A percentile compares a stretch with the other conserved stretches of the same genome.
Conservation (phyloP, 2,797 vertebrate species). For the Limosa lapponica region DNA sequence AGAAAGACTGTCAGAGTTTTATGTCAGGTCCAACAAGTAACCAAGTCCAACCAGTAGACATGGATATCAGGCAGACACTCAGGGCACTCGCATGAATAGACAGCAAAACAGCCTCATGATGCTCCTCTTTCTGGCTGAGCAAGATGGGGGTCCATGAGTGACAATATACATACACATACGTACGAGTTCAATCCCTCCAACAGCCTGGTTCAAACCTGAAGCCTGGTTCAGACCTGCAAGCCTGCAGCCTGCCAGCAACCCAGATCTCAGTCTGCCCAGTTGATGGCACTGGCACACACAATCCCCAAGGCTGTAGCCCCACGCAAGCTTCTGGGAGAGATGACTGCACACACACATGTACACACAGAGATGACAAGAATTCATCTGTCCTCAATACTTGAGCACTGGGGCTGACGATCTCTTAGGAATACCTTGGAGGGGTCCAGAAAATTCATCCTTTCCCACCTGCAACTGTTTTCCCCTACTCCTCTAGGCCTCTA, state of each 20-base stretch:
- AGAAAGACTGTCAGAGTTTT: neutral
- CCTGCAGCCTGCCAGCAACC: accelerated
- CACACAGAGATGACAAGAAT: neutral
- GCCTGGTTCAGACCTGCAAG: neutral
- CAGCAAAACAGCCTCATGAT: neutral
- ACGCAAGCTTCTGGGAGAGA: neutral
- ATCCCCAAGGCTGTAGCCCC: neutral
- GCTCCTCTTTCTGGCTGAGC: neutral
- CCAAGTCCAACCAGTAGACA: neutral
- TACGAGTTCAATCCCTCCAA: neutral
- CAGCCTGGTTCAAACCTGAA: neutral
- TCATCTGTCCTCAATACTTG: neutral
- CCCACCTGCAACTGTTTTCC: neutral
- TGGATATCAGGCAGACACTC: neutral
- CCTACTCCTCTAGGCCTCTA: no score
- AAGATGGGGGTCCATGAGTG: accelerated
- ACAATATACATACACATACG: accelerated
- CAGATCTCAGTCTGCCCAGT: neutral
- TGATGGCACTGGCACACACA: neutral
- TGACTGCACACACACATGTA: neutral
- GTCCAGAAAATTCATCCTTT: accelerated
- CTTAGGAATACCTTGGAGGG: neutral
- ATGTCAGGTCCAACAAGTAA: neutral
- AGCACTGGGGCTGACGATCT: accelerated
- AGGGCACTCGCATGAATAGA: no score